phyloP scores from a whole-genome alignment of 2,797 vertebrate species.

The Salmo trutta region DNA sequence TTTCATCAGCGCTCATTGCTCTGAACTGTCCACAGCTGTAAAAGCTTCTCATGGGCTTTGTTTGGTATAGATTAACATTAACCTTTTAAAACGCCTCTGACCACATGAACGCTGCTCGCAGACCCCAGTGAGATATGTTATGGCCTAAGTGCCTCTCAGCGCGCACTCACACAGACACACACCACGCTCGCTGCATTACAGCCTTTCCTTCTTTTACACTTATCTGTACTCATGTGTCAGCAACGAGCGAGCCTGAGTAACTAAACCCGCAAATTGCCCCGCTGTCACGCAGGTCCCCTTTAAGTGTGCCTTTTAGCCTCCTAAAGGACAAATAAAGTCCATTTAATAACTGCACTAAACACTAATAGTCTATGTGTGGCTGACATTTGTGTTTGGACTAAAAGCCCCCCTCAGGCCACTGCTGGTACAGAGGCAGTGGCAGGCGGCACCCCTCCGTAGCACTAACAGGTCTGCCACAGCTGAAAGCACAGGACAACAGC shows the following conservation, averaged over 20 bases:
- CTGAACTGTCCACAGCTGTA: conserved; percentile 67
- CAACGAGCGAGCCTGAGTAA: conserved; percentile 73
- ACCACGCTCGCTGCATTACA: conserved; percentile 62
- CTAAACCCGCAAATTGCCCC: conserved; percentile 80
- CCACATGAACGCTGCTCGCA: conserved; percentile 76
- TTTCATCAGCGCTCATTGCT: conserved; percentile 77
- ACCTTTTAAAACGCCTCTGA: conserved; percentile 84
- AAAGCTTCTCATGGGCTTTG: conserved; percentile 78
- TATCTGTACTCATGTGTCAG: conserved; percentile 72
- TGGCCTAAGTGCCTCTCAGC: conserved; percentile 82
- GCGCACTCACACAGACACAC: conserved; percentile 48
- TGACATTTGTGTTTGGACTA: conserved; percentile 88
- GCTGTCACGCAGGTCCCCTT: conserved; percentile 80
- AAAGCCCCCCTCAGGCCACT: conserved; percentile 84
- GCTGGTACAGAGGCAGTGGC: conserved; percentile 77
- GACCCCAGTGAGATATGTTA: conserved; percentile 62
- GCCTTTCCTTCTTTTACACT: conserved; percentile 77
- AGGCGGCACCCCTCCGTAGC: conserved; percentile 78
- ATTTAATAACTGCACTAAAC: conserved; percentile 87
- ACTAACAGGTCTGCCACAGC: conserved; percentile 89
- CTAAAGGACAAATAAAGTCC: conserved; percentile 87
- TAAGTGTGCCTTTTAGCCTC: conserved; percentile 82
- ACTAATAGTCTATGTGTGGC: conserved; percentile 82
- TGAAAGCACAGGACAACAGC: conserved; percentile 85
- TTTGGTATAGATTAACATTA: conserved; percentile 76